Conservation (phyloP, 2,888 invertebrate genomes). For the Drosophila stalkeri region DNA sequence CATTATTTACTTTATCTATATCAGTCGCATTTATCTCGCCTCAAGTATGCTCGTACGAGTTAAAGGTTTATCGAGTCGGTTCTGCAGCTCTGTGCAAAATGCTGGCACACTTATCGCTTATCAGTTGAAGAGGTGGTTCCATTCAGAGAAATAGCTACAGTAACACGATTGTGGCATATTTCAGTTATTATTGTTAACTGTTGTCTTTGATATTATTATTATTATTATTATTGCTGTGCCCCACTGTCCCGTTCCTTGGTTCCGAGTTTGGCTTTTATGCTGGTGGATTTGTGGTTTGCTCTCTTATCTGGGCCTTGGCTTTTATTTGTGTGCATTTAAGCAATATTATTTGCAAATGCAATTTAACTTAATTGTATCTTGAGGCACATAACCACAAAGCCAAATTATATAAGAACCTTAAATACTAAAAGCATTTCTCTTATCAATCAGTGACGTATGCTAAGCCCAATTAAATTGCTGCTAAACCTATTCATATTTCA, state of each 20-base stretch:
- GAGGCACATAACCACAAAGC: constrained; percentile 26
- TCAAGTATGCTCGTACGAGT: not conserved
- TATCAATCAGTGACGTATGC: constrained; percentile 15
- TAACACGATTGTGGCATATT: constrained; percentile 10
- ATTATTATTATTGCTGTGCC: not conserved
- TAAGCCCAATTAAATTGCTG: not conserved
- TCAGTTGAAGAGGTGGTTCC: constrained; percentile 8
- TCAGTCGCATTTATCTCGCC: constrained; percentile 9
- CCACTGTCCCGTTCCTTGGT: not conserved
- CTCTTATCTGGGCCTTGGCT: constrained; percentile 25
- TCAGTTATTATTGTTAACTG: constrained; percentile 5
- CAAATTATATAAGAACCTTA: constrained; percentile 5
- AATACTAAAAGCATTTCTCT: constrained; percentile 2
- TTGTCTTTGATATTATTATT: constrained; percentile 7
- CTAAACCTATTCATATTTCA: not conserved
- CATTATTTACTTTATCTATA: not conserved
- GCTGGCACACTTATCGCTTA: constrained; percentile 31
- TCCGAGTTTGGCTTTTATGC: not conserved
- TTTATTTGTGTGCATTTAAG: constrained; percentile 29
- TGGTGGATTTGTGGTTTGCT: constrained; percentile 31
- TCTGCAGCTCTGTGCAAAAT: constrained; percentile 11
- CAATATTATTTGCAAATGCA: constrained; percentile 35
- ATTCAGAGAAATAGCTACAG: constrained; percentile 11
- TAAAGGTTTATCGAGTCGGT: constrained; percentile 13
- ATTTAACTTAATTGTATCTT: constrained; percentile 8